Evolutionary conservation across 2,113 vertebrate genomes (phyloP).

Genomic region (Plestiodon gilberti): DNA sequence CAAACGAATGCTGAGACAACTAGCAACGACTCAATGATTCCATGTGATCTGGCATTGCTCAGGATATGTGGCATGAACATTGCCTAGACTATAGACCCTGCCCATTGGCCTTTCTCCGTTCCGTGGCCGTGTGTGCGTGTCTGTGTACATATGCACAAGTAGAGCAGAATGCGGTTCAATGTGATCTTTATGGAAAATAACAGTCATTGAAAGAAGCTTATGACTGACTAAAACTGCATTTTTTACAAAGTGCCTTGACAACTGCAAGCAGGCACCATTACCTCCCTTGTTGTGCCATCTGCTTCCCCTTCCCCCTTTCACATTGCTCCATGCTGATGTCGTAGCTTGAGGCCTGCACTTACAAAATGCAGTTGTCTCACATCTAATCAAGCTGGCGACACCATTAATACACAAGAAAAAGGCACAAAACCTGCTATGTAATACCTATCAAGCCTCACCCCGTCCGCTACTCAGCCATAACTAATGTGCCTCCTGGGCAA

Average conservation of each 20-base stretch:
- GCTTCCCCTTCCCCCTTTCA: background rate
- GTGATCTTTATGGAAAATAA: background rate
- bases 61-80: no score
- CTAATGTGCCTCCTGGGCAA: background rate
- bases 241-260: background rate
- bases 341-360: background rate
- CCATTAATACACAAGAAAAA: constrained; percentile 31
- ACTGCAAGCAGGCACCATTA: background rate
- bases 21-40: no score
- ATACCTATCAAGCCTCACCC: constrained; percentile 33
- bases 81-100: background rate
- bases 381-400: constrained; percentile 18
- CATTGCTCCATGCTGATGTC: background rate
- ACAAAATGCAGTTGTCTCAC: background rate
- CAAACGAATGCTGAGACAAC: no score
- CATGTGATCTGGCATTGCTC: no score
- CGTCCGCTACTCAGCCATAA: constrained; percentile 17
- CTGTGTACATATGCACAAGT: background rate
- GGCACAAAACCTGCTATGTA: background rate
- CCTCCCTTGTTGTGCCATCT: background rate
- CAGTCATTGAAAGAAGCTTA: background rate
- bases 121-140: no score
- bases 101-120: background rate
- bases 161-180: background rate
- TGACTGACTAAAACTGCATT: background rate